These are phyloP conservation scores for Hafferia zeledoni DNA, from an alignment of 2,797 vertebrate genomes.

Conservation along the genomic window DNA sequence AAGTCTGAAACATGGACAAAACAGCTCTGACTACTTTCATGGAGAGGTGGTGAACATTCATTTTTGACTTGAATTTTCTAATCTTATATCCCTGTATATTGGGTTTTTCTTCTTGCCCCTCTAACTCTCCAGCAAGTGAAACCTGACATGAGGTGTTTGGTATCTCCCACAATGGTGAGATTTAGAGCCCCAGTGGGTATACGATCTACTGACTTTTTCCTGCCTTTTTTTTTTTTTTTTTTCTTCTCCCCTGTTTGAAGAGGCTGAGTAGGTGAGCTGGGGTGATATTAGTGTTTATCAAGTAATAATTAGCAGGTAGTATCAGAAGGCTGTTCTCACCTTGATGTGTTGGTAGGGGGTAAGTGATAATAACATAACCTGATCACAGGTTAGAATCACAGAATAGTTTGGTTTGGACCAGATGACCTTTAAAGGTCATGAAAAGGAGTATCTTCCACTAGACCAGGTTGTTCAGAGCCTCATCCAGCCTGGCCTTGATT, in stretches of 20 bases:
- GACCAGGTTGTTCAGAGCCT: background rate
- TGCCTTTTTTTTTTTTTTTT: background rate
- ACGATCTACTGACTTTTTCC: background rate
- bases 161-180: background rate
- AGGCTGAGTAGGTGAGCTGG: background rate
- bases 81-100: background rate
- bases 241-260: background rate
- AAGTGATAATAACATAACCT: background rate
- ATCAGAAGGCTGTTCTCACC: background rate
- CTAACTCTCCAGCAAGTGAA: background rate
- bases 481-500: accelerated
- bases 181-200: background rate
- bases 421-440: background rate
- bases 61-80: background rate
- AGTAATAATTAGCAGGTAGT: background rate
- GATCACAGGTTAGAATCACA: background rate
- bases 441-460: background rate
- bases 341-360: background rate
- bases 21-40: background rate
- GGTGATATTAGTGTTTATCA: background rate
- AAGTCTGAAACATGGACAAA: background rate
- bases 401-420: background rate
- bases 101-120: background rate
- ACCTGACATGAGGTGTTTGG: background rate
- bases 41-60: background rate